A percentile compares a stretch with the other conserved stretches of the same genome.
Evolutionary conservation across 2,797 vertebrate species (phyloP).

Genomic region (Lacerta agilis): DNA sequence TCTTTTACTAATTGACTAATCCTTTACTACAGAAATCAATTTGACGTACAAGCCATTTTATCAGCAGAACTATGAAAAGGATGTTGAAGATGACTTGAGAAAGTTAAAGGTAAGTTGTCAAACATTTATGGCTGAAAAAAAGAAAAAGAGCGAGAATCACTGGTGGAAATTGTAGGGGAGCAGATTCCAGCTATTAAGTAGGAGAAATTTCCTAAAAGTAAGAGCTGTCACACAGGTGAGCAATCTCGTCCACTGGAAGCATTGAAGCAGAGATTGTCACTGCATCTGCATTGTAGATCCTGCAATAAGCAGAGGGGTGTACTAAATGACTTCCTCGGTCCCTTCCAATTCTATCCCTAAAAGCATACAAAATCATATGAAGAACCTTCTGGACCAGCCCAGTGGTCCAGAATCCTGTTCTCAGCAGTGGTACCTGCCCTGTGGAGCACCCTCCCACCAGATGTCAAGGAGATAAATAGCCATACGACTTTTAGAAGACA

Average conservation of each 20-base stretch:
- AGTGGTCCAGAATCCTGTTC: no score
- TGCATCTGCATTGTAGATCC: neutral
- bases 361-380: neutral
- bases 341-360: neutral
- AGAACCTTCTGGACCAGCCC: no score
- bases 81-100: constrained; percentile 80
- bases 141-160: neutral
- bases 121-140: neutral
- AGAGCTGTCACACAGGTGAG: neutral
- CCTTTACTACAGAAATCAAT: constrained; percentile 81
- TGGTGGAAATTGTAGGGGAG: no score
- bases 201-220: neutral
- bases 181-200: no score
- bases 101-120: constrained; percentile 82
- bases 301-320: neutral
- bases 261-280: neutral
- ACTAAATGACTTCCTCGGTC: neutral
- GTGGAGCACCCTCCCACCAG: no score
- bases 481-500: no score
- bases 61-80: constrained; percentile 70
- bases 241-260: no score
- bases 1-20: constrained; percentile 5
- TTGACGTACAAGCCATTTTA: constrained; percentile 84
- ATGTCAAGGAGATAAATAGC: no score
- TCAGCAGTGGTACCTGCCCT: no score